phyloP scores from a whole-genome alignment of 2,797 vertebrate species.

The Champsocephalus gunnari region DNA sequence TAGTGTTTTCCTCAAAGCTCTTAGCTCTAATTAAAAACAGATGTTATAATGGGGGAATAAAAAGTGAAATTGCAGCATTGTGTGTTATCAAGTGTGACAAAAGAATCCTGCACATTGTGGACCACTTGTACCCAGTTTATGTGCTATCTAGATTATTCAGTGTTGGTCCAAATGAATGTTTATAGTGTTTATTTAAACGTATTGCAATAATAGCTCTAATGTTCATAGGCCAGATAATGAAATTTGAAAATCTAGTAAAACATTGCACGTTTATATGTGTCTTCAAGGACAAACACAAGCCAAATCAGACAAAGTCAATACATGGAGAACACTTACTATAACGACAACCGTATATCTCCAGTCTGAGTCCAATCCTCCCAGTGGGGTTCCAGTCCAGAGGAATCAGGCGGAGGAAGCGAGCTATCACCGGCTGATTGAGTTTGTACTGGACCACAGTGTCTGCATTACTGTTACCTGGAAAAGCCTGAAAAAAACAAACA shows the following conservation, averaged over 20 bases:
- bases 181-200: background rate
- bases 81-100: background rate
- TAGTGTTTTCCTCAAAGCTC: background rate
- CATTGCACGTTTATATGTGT: accelerated
- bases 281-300: background rate
- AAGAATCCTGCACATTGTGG: background rate
- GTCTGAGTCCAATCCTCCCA: conserved; percentile 90
- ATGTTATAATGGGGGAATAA: background rate
- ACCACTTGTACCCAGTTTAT: background rate
- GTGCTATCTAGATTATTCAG: background rate
- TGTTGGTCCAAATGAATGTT: background rate
- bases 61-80: background rate
- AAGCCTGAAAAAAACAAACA: conserved; percentile 82
- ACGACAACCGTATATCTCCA: conserved; percentile 93
- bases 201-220: background rate
- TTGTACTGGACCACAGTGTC: conserved; percentile 93
- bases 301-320: background rate
- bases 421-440: conserved; percentile 87
- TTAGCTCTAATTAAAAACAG: conserved; percentile 1
- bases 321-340: conserved; percentile 89
- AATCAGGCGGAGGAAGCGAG: conserved; percentile 91
- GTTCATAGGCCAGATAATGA: background rate
- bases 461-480: conserved; percentile 92
- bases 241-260: background rate
- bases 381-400: conserved; percentile 90